A percentile compares a stretch with the other conserved stretches of the same genome.
phyloP scores from a whole-genome alignment of 2,113 vertebrate species.

The Nothocercus julius region DNA sequence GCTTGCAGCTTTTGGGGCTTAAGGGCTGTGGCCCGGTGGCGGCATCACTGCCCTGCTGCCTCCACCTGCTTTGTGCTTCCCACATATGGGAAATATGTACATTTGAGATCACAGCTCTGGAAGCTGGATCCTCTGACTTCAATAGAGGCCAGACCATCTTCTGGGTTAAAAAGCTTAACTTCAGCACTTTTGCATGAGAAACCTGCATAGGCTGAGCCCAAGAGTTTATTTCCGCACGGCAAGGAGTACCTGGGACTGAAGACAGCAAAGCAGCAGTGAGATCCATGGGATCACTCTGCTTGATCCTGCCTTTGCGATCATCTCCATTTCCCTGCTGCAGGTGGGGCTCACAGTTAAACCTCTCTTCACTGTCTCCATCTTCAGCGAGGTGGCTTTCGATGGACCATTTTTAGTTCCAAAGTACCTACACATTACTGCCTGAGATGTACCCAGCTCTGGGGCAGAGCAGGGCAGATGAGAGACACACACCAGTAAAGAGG shows the following conservation, averaged over 20 bases:
- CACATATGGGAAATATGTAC: background rate
- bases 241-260: background rate
- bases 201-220: background rate
- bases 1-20: background rate
- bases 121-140: background rate
- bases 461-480: background rate
- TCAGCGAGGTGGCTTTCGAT: background rate
- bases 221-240: background rate
- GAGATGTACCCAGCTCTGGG: background rate
- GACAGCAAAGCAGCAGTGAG: background rate
- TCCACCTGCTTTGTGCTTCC: background rate
- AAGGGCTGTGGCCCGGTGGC: background rate
- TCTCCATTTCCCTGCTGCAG: background rate
- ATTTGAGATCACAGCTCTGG: background rate
- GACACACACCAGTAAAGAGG: background rate
- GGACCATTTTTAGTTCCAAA: accelerated
- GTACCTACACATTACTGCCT: background rate
- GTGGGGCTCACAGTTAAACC: background rate
- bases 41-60: background rate
- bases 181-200: background rate
- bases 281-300: background rate
- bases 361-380: background rate
- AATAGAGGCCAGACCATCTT: background rate
- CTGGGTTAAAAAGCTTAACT: background rate
- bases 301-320: background rate